A percentile compares a stretch with the other conserved stretches of the same genome.
These are phyloP conservation scores for Plebejus argus DNA, from an alignment of 2,888 invertebrate species.

Conservation along the genomic window DNA sequence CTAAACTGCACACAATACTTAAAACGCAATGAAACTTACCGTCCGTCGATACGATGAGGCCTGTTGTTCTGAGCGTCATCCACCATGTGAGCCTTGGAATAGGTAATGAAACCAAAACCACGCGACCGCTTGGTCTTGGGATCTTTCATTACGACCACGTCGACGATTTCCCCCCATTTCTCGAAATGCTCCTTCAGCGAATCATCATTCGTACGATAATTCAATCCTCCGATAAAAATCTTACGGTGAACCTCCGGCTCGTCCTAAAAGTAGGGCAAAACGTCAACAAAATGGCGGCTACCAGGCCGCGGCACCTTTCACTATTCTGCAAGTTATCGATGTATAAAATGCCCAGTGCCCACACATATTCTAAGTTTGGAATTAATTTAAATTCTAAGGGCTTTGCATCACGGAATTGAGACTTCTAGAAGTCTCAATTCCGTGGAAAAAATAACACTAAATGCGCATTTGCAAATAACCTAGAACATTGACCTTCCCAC, in stretches of 20 bases:
- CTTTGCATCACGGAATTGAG: background rate
- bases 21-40: slow-evolving; percentile 63
- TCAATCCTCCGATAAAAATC: slow-evolving; percentile 96
- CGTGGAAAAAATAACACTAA: background rate
- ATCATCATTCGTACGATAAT: slow-evolving; percentile 96
- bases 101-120: slow-evolving; percentile 99
- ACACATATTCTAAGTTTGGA: background rate
- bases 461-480: background rate
- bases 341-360: background rate
- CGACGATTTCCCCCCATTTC: slow-evolving; percentile 98
- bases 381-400: background rate
- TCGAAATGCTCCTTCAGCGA: slow-evolving; percentile 96
- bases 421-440: too few species aligned
- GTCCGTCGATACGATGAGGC: slow-evolving; percentile 96
- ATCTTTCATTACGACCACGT: slow-evolving; percentile 98
- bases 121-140: slow-evolving; percentile 96
- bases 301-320: background rate
- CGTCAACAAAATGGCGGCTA: slow-evolving; percentile 73
- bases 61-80: slow-evolving; percentile 96
- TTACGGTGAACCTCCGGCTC: slow-evolving; percentile 94
- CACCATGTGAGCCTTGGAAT: slow-evolving; percentile 95
- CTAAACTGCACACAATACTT: slow-evolving; percentile 63
- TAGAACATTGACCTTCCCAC: background rate
- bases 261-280: slow-evolving; percentile 72
- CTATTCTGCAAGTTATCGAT: background rate